Base-by-base conservation (phyloP, 2,797 vertebrate species). In the Percopsis omiscomaycus region DNA sequence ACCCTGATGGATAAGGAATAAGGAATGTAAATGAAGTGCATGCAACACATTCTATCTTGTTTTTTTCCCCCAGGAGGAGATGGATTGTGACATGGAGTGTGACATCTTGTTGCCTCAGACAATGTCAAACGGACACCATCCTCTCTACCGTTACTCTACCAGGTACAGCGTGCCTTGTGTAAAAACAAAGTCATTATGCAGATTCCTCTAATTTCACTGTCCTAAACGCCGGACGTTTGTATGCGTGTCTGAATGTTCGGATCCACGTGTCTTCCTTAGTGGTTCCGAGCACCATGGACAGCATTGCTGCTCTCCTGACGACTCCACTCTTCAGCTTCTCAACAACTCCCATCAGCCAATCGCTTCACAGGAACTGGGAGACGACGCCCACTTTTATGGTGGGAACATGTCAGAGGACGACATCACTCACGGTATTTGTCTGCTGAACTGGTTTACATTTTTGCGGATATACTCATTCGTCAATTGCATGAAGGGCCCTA, bases 261-360 rank as follows among this genome's bases (percentile, higher is more conserved):
- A 32, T 15, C 32, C 3, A 11, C 30, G 37, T 2, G 0, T 74
- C 15, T 50, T 57, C 48, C 37, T 42, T 53, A 94, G 93, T 48
- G 75, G 68, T 32, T 72, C 86, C 14, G 80, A 77, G 61, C 82
- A 85, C n/a, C 84, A 78, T 57, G 81, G 82, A 8, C 91, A 91
- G 29, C 81, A 59, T 37, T 88, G 90, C 49, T 93, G 92, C 84
- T 84, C 87, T 63, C 87, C 92, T 0, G 91, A 94, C 56, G 92
- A 93, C 74, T 93, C 93, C 57, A 87, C 90, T 27, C 82, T 88
- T 59, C 94, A 94, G 77, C 90, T 94, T 60, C 89, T 94, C 32
- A 79, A 88, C 66, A 73, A 88, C 6, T 88, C 92, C 53, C 82
- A 91, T 64, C 89, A 87, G 55, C 82, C 84, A 45, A 13, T 86